These are phyloP conservation scores for Pantelozetes paolii DNA, from an alignment of 2,888 invertebrate genomes.

Conservation along the genomic window DNA sequence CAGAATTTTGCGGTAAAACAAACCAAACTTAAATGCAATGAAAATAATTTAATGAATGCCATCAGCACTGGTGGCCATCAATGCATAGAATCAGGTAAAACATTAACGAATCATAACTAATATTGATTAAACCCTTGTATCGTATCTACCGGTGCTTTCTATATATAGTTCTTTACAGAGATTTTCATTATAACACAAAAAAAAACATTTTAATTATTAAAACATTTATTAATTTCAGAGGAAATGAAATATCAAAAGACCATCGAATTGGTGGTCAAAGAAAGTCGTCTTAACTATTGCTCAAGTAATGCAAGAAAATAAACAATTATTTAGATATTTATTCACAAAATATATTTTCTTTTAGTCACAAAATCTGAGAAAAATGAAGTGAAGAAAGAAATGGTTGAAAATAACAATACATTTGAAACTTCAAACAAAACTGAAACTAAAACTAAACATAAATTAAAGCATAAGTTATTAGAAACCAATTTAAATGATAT, in stretches of 20 bases:
- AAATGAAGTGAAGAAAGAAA: background rate
- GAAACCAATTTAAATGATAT: background rate
- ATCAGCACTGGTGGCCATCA: too few species aligned
- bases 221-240: background rate
- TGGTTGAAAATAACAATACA: background rate
- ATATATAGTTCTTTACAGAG: too few species aligned
- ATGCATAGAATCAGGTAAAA: too few species aligned
- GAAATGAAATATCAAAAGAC: background rate
- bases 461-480: background rate
- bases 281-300: background rate
- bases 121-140: too few species aligned
- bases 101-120: too few species aligned
- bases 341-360: background rate
- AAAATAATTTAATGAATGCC: too few species aligned
- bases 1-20: too few species aligned
- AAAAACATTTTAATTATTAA: too few species aligned
- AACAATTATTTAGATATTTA: background rate
- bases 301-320: background rate
- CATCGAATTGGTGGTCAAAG: background rate
- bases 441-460: background rate
- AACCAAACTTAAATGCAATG: too few species aligned
- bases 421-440: background rate
- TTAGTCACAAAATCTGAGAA: background rate
- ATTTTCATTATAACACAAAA: too few species aligned
- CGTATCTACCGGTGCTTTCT: too few species aligned